Evolutionary conservation across 2,888 invertebrate genomes (phyloP), one percentile per base, ranked within the genome.

Genomic region (Papilio gigon): DNA sequence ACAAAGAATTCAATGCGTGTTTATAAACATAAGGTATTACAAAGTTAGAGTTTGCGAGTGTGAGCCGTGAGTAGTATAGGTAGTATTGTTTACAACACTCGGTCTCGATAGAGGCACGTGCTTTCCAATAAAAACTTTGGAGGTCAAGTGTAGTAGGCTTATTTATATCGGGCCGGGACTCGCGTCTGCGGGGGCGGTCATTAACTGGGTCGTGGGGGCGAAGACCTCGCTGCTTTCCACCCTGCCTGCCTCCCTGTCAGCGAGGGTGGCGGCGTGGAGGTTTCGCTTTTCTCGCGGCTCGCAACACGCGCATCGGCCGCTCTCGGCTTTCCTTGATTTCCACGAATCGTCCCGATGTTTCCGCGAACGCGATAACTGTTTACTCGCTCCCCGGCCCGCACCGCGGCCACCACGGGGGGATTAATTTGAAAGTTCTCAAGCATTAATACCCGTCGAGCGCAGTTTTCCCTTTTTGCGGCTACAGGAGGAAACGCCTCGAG

Each of bases 121-220:
- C 83, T 89, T 89, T 89, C 86, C 88, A 90, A 91, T 90, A 91
- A 91, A 91, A 92, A 90, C 88, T 90, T 91, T 91, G 85, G 90
- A 91, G 91, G 91, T 92, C 91, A 92, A 92, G 91, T 91, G 91
- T 91, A 91, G 90, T 90, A 89, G 90, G 90, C 88, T 90, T 90
- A 90, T 91, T 90, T 92, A 91, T 92, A 90, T 89, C 89, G 85
- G 79, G 84, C 84, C 89, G 88, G 88, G 90, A 87, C 88, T 89
- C 86, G 86, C 84, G 87, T 86, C 88, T 88, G 83, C 85, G 86
- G 86, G 82, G 90, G 88, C 88, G 90, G 90, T 90, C 91, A 91
- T 91, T 91, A 92, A 90, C 90, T 92, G 87, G 91, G 91, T 92
- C 90, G 90, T 80, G 86, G 89, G 90, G 85, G 87, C 90, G 88